Evolutionary conservation across 2,797 vertebrate species (phyloP), one percentile per base, ranked within the genome.

Genomic region (Channallabes apus): DNA sequence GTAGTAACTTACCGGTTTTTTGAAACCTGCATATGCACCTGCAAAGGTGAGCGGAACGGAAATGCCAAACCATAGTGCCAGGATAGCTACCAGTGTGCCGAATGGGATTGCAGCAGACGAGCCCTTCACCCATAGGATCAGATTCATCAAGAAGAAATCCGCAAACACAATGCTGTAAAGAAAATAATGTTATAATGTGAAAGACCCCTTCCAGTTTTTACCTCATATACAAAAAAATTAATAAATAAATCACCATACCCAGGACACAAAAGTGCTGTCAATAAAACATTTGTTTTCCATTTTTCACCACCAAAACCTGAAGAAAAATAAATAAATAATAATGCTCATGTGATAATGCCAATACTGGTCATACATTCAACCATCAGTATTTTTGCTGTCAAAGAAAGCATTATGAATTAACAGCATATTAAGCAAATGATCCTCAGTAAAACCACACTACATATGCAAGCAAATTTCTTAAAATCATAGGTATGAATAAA

Each of bases 91-190:
- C 76, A 98, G 91, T 5, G 96, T 97, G 35, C 93, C 94, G 62
- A 98, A 99, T 51, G 97, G 97, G 85, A 98, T 95, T 4, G 96
- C 96, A 46, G 97, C 96, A 1, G 96, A 98, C 24, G 97, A 99
- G 1, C 95, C 96, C 89, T 99, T 96, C 54, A 95, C 95, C 97
- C 96, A 97, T 32, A 99, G 94, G 91, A 98, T 98, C 88, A 98
- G 93, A 93, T 98, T 99, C 96, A 97, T 98, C 89, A 97, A 91
- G 91, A 99, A 98, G 92, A 98, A 96, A 91, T 97, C 96, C 17
- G 95, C 94, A 94, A 99, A 98, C 85, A 99, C 93, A 84, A 98
- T 96, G n/a, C 97, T 99, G 86, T 17, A 24, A 73, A 62, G 32
- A 73, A 67, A 12, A 56, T 5, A n/a, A 6, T 29, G 51, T 46